These are phyloP conservation scores for Myotis davidii DNA, from an alignment of 2,113 vertebrate genomes.

Conservation along the genomic window DNA sequence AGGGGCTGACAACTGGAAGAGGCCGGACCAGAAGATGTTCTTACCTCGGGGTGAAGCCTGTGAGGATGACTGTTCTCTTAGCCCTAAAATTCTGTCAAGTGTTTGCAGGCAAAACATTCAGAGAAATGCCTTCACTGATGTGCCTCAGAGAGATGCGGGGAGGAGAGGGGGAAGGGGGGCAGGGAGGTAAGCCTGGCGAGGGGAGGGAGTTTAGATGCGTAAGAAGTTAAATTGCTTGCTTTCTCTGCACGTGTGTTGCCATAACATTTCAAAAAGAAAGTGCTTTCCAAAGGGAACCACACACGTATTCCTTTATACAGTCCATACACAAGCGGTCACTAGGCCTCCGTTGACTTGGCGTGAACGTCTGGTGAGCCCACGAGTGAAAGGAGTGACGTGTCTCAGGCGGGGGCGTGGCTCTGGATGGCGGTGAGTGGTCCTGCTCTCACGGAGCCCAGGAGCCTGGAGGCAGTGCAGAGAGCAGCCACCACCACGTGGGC, in stretches of 20 bases:
- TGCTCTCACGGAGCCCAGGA: fast-evolving
- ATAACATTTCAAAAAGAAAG: not conserved
- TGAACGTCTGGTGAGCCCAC: fast-evolving
- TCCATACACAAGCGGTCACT: not conserved
- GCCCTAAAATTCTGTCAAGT: conserved; percentile 72
- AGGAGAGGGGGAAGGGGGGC: conserved; percentile 41
- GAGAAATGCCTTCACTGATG: conserved; percentile 68
- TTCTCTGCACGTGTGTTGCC: not conserved
- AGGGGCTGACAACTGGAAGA: conserved; percentile 48
- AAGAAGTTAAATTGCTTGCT: not conserved
- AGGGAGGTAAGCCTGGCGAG: conserved; percentile 64
- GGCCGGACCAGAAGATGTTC: conserved; percentile 22
- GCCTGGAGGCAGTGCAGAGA: fast-evolving
- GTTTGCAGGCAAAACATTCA: conserved; percentile 76
- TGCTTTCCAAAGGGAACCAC: not conserved
- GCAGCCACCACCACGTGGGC: fast-evolving
- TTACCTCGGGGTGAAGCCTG: conserved; percentile 67
- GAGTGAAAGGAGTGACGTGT: not conserved
- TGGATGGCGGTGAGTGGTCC: not conserved
- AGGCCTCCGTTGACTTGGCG: not conserved
- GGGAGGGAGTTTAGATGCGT: conserved; percentile 73
- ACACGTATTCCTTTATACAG: not conserved
- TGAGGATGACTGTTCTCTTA: conserved; percentile 67
- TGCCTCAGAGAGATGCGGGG: conserved; percentile 42
- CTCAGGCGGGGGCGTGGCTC: not conserved